Evolutionary conservation across 2,797 vertebrate species (phyloP).

Genomic region (Myotis planiceps): DNA sequence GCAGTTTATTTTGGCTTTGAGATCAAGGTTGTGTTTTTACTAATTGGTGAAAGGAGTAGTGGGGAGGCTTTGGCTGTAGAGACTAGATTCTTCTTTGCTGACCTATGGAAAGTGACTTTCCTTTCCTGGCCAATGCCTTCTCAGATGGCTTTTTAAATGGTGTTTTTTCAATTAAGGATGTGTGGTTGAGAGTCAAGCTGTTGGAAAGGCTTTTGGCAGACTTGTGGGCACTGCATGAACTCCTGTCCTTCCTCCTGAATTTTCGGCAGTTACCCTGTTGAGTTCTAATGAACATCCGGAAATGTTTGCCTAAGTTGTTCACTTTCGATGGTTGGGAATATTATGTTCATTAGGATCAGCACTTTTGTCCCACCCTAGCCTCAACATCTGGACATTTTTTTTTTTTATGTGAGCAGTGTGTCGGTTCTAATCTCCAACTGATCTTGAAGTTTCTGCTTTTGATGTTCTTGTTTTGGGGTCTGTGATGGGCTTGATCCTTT

Average conservation of each 20-base stretch:
- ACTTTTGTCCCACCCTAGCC: background rate
- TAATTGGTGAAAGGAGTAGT: conserved; percentile 18
- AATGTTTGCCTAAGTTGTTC: background rate
- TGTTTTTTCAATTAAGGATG: background rate
- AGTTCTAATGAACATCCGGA: background rate
- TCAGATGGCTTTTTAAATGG: conserved; percentile 9
- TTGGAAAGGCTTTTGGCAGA: background rate
- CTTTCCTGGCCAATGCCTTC: conserved; percentile 5
- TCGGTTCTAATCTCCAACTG: background rate
- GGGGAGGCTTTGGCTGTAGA: background rate
- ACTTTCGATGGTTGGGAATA: background rate
- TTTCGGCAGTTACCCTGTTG: background rate
- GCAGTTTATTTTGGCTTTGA: conserved; percentile 18
- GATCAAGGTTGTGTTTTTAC: conserved; percentile 7
- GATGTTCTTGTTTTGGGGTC: background rate
- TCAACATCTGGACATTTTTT: background rate
- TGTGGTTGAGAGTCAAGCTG: background rate
- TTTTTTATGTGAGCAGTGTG: background rate
- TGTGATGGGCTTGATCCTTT: background rate
- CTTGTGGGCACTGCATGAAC: background rate
- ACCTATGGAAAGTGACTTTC: conserved; percentile 15
- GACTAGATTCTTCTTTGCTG: conserved; percentile 14
- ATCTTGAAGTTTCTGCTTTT: conserved; percentile 21
- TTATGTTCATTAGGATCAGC: background rate
- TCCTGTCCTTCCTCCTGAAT: background rate